Percentiles rank a stretch among this genome's conserved stretches.
Evolutionary conservation across 2,888 invertebrate species (phyloP).

Genomic region (Sipha maydis): DNA sequence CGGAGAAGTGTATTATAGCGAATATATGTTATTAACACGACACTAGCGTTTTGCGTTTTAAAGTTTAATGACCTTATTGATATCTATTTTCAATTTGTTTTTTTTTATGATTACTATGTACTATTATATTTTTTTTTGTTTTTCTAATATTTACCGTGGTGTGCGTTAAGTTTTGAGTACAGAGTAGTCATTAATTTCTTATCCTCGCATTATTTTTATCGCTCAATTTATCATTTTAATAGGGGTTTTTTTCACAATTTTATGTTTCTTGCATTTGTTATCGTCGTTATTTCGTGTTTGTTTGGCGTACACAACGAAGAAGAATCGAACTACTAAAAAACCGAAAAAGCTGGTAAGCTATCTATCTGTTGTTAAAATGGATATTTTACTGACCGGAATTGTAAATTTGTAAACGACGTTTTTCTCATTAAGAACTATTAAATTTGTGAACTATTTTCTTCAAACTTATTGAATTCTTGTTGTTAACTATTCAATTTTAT

Average conservation of each 20-base stretch:
- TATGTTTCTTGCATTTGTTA: constrained; percentile 5
- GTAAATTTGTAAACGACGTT: constrained; percentile 18
- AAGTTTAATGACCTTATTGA: constrained; percentile 60
- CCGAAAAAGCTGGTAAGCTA: constrained; percentile 49
- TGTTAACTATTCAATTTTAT: not conserved
- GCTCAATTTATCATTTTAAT: constrained; percentile 37
- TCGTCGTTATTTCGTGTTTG: constrained; percentile 14
- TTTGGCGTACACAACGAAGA: constrained; percentile 22
- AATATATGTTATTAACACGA: constrained; percentile 45
- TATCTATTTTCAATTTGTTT: constrained; percentile 60
- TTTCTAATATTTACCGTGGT: constrained; percentile 55
- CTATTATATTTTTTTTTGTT: constrained; percentile 46
- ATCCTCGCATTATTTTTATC: constrained; percentile 28
- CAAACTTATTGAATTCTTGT: not conserved
- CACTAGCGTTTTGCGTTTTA: constrained; percentile 55
- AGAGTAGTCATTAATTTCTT: constrained; percentile 33
- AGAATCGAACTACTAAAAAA: constrained; percentile 20
- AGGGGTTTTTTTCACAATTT: constrained; percentile 25
- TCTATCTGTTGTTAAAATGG: constrained; percentile 32
- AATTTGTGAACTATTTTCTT: not conserved
- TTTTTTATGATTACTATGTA: constrained; percentile 53
- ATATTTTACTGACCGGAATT: constrained; percentile 19
- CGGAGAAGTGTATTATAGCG: constrained; percentile 43
- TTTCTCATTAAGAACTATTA: not conserved
- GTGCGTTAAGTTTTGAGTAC: constrained; percentile 33